These are phyloP conservation scores for Microhierax caerulescens DNA, from an alignment of 2,797 vertebrate genomes.

Conservation along the genomic window DNA sequence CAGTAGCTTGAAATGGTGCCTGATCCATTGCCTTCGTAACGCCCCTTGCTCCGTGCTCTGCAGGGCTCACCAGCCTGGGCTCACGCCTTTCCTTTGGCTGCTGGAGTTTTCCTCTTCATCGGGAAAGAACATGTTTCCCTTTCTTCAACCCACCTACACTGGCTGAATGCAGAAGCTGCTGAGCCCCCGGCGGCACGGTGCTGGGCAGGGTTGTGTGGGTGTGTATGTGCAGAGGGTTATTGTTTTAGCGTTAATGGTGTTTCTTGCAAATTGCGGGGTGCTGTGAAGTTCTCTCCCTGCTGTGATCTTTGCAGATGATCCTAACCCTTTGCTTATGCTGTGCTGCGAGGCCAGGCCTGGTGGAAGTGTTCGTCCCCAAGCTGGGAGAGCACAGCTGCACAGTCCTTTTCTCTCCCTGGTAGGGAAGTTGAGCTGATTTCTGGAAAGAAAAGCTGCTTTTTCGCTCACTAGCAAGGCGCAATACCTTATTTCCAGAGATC, in stretches of 20 bases:
- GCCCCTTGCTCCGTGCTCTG: neutral
- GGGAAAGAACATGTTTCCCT: neutral
- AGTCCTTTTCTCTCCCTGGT: neutral
- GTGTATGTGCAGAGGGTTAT: neutral
- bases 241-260: neutral
- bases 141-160: neutral
- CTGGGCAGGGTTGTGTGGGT: neutral
- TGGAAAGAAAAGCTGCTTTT: neutral
- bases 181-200: fast-evolving
- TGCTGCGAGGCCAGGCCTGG: neutral
- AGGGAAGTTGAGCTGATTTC: neutral
- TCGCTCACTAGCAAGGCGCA: neutral
- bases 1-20: neutral
- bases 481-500: neutral
- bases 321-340: neutral
- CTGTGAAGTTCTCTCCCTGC: neutral
- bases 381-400: neutral
- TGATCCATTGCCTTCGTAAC: neutral
- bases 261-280: neutral
- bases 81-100: neutral
- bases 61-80: neutral
- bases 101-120: neutral
- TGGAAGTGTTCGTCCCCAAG: neutral
- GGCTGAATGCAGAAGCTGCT: neutral
- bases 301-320: neutral